phyloP scores from a whole-genome alignment of 2,797 vertebrate species.

The Tarsius wallacei region DNA sequence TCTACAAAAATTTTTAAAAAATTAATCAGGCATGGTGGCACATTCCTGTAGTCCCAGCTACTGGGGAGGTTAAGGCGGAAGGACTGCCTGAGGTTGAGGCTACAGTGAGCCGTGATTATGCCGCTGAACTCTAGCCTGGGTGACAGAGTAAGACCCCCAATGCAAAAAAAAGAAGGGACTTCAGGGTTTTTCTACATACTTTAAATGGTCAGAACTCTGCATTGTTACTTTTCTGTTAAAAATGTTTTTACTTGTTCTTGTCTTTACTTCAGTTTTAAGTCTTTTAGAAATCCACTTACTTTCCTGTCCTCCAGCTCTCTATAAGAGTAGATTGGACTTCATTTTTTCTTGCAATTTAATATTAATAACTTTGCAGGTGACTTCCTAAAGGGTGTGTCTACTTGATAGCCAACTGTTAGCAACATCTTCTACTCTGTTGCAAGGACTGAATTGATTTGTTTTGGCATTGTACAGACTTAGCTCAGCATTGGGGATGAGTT shows the following conservation, averaged over 20 bases:
- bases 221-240: conserved; percentile 1
- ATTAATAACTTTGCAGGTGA: not conserved
- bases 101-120: too few species aligned
- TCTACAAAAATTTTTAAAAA: too few species aligned
- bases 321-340: not conserved
- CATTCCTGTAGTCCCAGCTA: too few species aligned
- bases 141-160: too few species aligned
- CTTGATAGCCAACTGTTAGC: not conserved
- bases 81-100: too few species aligned
- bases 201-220: conserved; percentile 15
- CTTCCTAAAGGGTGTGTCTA: not conserved
- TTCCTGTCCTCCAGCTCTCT: not conserved
- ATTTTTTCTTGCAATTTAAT: not conserved
- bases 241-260: not conserved
- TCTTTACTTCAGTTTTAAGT: conserved; percentile 8
- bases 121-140: too few species aligned
- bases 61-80: too few species aligned
- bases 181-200: not conserved
- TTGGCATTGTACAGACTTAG: not conserved
- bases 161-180: not conserved
- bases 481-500: not conserved
- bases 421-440: not conserved
- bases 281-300: not conserved
- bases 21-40: too few species aligned
- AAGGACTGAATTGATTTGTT: not conserved